Evolutionary conservation across 1,140 invertebrate genomes (phyloP), one percentile per base, ranked within the genome.

Genomic region (Drosophila pruinosa): DNA sequence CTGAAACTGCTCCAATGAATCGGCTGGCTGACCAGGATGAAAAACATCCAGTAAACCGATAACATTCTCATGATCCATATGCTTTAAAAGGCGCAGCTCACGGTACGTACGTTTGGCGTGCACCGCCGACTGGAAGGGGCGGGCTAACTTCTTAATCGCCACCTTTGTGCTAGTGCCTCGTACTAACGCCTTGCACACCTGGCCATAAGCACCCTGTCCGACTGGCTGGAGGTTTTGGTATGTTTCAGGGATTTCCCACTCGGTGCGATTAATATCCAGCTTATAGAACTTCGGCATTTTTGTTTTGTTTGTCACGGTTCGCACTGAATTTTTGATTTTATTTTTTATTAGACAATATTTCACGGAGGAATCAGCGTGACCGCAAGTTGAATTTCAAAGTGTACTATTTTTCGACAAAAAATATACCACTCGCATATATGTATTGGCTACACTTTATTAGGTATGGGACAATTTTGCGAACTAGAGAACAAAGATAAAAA

Each of bases 41-140:
- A 99, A 99, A 3, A 98, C 97, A 93, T 99, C 98, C 41, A 99
- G 90, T 6, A 99, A 92, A 22, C 98, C 94, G 77, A 95, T 97
- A 92, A 99, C 98, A 95, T 99, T 99, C 93, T 99, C 99, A 93
- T 99, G 99, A 92, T 99, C 98, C 95, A 99, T 99, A 83, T 99
- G 97, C 92, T 99, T 99, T 52, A 99, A 94, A 92, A 99, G 95
- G 22, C 97, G 94, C 65, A 99, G 93, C 92, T 99, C 99, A 67
- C 99, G 94, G 90, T 99, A 99, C 2, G 99, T 99, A 76, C 99
- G 93, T 92, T 99, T 99, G 2, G 99, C 99, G 93, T 99, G 99
- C 43, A 99, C 98, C 17, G 97, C 97, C 57, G 98, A 98, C 91
- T 99, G 98, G 92, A 99, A 99, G 39, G 99, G 98, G 65, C 98